These are phyloP conservation scores for Thymallus thymallus DNA, from an alignment of 2,113 vertebrate genomes.

Conservation along the genomic window DNA sequence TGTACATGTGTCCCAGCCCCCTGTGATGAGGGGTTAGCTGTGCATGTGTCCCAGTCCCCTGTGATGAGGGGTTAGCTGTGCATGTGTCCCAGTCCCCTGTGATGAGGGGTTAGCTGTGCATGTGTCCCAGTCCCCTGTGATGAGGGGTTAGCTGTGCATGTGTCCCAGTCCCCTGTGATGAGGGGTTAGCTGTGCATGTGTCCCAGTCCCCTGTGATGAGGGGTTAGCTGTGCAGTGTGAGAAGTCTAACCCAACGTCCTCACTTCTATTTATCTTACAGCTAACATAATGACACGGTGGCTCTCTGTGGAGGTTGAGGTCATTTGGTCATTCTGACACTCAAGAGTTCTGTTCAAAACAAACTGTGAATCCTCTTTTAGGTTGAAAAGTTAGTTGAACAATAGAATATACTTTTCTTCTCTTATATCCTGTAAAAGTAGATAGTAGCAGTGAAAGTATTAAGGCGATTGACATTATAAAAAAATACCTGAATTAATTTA, in stretches of 20 bases:
- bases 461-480: background rate
- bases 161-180: no score
- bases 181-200: background rate
- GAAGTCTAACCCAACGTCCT: background rate
- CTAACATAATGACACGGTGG: background rate
- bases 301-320: background rate
- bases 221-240: background rate
- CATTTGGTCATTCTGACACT: background rate
- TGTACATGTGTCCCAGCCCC: no score
- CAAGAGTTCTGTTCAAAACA: background rate
- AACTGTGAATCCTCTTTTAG: background rate
- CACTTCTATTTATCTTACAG: background rate
- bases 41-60: no score
- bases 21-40: no score
- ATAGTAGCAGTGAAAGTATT: background rate
- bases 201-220: conserved; percentile 8
- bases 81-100: no score
- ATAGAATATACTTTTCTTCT: background rate
- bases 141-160: no score
- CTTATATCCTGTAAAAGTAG: background rate
- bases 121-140: no score
- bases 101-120: no score
- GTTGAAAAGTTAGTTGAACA: background rate
- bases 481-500: background rate
- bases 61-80: no score